Evolutionary conservation across 2,113 vertebrate species (phyloP).

Genomic region (Daboia siamensis): DNA sequence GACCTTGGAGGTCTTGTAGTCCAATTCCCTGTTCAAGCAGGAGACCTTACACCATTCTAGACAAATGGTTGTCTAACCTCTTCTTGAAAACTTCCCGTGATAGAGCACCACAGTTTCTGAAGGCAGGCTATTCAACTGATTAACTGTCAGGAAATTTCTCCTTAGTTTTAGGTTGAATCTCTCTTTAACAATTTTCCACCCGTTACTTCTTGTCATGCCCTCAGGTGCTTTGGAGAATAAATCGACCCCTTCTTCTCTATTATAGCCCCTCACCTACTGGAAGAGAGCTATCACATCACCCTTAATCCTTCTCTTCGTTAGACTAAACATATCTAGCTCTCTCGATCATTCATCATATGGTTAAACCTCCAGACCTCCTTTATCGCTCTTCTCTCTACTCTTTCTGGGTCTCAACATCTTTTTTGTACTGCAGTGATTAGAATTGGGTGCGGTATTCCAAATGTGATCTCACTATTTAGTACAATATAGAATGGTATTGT

Average conservation of each 20-base stretch:
- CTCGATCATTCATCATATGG: neutral
- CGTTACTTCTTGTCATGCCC: neutral
- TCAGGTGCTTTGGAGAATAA: neutral
- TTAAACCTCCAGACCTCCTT: neutral
- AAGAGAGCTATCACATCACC: neutral
- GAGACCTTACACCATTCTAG: neutral
- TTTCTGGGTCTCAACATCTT: neutral
- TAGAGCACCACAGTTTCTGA: neutral
- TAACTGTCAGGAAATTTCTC: neutral
- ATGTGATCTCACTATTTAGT: neutral
- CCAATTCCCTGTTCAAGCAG: neutral
- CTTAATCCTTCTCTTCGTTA: neutral
- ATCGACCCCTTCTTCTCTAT: neutral
- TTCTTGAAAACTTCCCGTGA: neutral
- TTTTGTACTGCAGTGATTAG: neutral
- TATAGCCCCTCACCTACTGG: neutral
- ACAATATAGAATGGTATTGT: neutral
- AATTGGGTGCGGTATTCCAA: neutral
- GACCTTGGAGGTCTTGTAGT: neutral
- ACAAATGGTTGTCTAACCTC: neutral
- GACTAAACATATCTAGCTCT: neutral
- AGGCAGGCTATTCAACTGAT: neutral
- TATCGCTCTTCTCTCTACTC: neutral
- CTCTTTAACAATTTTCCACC: neutral
- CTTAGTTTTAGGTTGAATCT: neutral